Conservation (phyloP, 1,140 invertebrate species). For the Littorina saxatilis region DNA sequence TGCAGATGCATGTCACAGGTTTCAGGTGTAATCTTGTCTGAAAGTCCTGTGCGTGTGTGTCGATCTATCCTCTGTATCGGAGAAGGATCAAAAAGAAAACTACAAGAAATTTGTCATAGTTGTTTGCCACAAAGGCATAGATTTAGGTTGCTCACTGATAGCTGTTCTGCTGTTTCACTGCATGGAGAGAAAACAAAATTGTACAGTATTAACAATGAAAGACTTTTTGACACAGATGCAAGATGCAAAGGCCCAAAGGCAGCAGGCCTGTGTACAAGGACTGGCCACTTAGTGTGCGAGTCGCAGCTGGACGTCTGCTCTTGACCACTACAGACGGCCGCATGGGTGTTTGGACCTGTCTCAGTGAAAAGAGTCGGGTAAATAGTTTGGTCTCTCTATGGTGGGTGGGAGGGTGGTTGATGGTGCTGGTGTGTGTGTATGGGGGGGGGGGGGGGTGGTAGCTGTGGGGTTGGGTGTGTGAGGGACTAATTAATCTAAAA, state of each 20-base stretch:
- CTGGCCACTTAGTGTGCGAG: constrained; percentile 22
- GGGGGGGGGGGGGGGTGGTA: not conserved
- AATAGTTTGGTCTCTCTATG: not conserved
- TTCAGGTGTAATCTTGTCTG: no score
- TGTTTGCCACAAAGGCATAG: no score
- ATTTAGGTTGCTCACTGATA: no score
- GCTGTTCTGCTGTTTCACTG: no score
- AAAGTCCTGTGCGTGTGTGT: constrained; percentile 5
- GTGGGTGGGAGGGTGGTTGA: not conserved
- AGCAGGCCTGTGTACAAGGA: not conserved
- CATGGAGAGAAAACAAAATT: no score
- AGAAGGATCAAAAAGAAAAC: no score
- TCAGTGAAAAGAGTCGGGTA: not conserved
- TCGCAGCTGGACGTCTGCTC: not conserved
- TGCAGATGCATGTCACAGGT: no score
- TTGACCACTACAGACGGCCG: not conserved
- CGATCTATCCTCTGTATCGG: not conserved
- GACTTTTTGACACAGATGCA: no score
- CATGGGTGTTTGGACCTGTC: not conserved
- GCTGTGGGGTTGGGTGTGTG: not conserved
- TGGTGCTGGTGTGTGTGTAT: not conserved
- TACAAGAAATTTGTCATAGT: no score
- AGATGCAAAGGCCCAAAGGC: no score
- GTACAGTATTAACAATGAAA: no score
- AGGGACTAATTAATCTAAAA: not conserved